phyloP scores from a whole-genome alignment of 2,888 invertebrate genomes.

The Malacosoma neustria region DNA sequence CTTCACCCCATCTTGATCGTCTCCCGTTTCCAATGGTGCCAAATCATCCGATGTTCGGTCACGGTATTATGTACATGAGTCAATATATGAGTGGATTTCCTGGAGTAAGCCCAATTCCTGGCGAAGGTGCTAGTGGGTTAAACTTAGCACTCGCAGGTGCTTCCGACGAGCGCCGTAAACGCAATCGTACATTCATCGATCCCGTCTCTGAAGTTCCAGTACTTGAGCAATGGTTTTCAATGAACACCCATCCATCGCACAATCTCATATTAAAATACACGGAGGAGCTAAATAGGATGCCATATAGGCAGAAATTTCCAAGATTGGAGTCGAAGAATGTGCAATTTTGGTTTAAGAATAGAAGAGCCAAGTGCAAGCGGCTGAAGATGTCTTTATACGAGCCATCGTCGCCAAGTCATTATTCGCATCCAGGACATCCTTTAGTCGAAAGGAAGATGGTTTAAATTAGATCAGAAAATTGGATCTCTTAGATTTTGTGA shows the following conservation, averaged over 20 bases:
- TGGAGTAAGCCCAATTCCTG: constrained; percentile 69
- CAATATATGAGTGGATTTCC: constrained; percentile 82
- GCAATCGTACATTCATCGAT: constrained; percentile 99
- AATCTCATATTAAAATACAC: constrained; percentile 98
- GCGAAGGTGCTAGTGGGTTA: constrained; percentile 74
- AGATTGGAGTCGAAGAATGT: constrained; percentile 99
- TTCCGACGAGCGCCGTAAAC: constrained; percentile 92
- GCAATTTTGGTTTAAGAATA: constrained; percentile 99
- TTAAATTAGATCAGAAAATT: constrained; percentile 21
- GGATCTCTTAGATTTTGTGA: constrained; percentile 20
- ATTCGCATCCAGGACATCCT: constrained; percentile 69
- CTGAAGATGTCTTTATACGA: constrained; percentile 93
- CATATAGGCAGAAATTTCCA: constrained; percentile 98
- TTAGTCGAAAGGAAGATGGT: constrained; percentile 70
- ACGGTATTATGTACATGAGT: constrained; percentile 94
- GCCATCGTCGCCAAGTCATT: constrained; percentile 78
- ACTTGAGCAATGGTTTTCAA: constrained; percentile 95
- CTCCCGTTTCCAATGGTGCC: constrained; percentile 86
- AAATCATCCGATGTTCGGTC: constrained; percentile 88
- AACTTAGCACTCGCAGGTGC: constrained; percentile 78
- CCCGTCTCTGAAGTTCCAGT: constrained; percentile 98
- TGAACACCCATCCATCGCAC: constrained; percentile 99
- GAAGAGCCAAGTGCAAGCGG: constrained; percentile 98
- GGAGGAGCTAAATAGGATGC: constrained; percentile 96
- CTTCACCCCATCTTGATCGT: constrained; percentile 65